Percentiles rank a stretch among this genome's conserved stretches.
Evolutionary conservation across 2,888 invertebrate species (phyloP).

Genomic region (Andrena bucephala): DNA sequence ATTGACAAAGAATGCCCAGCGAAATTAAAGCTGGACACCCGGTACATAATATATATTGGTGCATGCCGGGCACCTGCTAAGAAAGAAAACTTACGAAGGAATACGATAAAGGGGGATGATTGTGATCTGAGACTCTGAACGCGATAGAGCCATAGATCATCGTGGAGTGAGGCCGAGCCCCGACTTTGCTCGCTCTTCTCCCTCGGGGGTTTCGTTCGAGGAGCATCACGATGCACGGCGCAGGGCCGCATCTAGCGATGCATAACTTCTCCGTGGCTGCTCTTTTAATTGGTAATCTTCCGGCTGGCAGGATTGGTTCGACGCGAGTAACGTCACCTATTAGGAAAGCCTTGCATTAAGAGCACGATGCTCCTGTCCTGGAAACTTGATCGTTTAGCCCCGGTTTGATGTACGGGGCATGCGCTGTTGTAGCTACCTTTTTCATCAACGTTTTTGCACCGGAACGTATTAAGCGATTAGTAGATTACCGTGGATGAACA

Average conservation of each 20-base stretch:
- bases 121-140: slow-evolving; percentile 81
- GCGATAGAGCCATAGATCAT: slow-evolving; percentile 83
- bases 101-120: slow-evolving; percentile 77
- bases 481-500: too few species aligned
- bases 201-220: slow-evolving; percentile 66
- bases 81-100: slow-evolving; percentile 74
- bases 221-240: slow-evolving; percentile 71
- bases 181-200: slow-evolving; percentile 64
- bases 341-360: slow-evolving; percentile 21
- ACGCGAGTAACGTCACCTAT: slow-evolving; percentile 41
- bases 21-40: slow-evolving; percentile 71
- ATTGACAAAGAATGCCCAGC: slow-evolving; percentile 34
- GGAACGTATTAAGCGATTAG: slow-evolving; percentile 43
- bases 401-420: slow-evolving; percentile 44
- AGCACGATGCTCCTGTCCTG: slow-evolving; percentile 29
- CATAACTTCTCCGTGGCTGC: slow-evolving; percentile 60
- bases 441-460: background rate
- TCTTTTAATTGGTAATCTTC: slow-evolving; percentile 60
- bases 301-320: slow-evolving; percentile 38
- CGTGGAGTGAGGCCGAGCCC: slow-evolving; percentile 74
- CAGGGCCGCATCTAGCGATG: slow-evolving; percentile 74
- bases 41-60: slow-evolving; percentile 72
- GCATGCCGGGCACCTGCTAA: slow-evolving; percentile 73
- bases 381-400: slow-evolving; percentile 51
- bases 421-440: slow-evolving; percentile 34